Base-by-base conservation (phyloP, 2,888 invertebrate species). In the Trachelus tabidus region DNA sequence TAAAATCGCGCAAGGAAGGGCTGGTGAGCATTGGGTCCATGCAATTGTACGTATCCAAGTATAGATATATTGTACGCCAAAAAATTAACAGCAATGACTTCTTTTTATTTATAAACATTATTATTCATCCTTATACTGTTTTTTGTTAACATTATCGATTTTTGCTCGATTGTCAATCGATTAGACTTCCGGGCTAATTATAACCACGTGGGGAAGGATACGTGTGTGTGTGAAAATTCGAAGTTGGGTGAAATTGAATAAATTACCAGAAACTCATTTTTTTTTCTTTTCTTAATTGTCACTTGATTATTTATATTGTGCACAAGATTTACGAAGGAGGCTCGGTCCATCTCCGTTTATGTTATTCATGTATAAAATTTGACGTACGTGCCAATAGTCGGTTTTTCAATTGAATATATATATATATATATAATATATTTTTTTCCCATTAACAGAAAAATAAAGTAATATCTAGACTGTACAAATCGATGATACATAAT, bases 401-500 rank as follows among this genome's bases (percentile, higher is more conserved):
- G 23, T 15, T 6, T 56, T 56, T 23, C 9, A 56, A 56, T 56
- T 23, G 23, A 23, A 56, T 56, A 23, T 56, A 56, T 56, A 56
- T 56, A 56, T 56, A 4, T 40, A 40, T 40, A 40, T 40, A 40
- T 56, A 56, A 37, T 37, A 37, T 37, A 12, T 56, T 56, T 56
- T 56, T 40, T 56, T 56, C 9, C 23, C 56, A 56, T 56, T 56
- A 56, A 56, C 56, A 56, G 23, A 56, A 56, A 56, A 56, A 56
- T 56, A 56, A 56, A 56, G 23, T 56, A 56, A 56, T 23, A 56
- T 56, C 56, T 75, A 75, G 34, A 33, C 33, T 37, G 68, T 68
- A 75, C 40, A 56, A 68, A 77, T 77, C 40, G 56, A 76, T 76
- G 69, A 79, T 76, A 80, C 78, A 76, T 77, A 79, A 74, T n/a